phyloP scores from a whole-genome alignment of 1,140 invertebrate genomes.

The Atta texana region DNA sequence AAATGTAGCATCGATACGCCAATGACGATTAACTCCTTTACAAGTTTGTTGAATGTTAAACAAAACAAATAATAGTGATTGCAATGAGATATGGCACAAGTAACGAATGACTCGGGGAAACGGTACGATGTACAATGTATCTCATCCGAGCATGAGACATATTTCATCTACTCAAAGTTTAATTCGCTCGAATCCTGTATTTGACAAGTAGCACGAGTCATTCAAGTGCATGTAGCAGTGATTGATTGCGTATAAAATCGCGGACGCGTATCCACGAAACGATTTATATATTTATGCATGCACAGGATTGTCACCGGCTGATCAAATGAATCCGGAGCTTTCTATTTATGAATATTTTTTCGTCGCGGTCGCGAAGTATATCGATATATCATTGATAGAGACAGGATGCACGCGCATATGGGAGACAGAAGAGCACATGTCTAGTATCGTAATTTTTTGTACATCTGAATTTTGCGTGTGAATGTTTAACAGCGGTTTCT shows the following conservation, averaged over 20 bases:
- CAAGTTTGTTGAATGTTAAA: neutral
- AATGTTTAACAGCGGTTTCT: conserved; percentile 67
- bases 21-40: neutral
- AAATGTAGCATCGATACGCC: neutral
- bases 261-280: conserved; percentile 6
- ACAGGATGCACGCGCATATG: neutral
- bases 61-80: conserved; percentile 21
- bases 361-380: conserved; percentile 2
- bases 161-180: conserved; percentile 49
- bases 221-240: conserved; percentile 46
- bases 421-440: neutral
- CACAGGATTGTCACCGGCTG: conserved; percentile 46
- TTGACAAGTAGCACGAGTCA: conserved; percentile 61
- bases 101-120: conserved; percentile 45
- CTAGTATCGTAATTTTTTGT: conserved; percentile 57
- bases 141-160: conserved; percentile 42
- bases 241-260: conserved; percentile 47
- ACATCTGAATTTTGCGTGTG: conserved; percentile 65
- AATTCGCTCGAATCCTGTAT: conserved; percentile 60
- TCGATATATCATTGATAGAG: conserved; percentile 50
- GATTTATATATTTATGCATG: conserved; percentile 64
- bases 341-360: neutral
- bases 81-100: conserved; percentile 18
- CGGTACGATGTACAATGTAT: conserved; percentile 27
- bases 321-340: conserved; percentile 55